Evolutionary conservation across 2,797 vertebrate species (phyloP), one percentile per base, ranked within the genome.

Genomic region (Orestias chungarensis): DNA sequence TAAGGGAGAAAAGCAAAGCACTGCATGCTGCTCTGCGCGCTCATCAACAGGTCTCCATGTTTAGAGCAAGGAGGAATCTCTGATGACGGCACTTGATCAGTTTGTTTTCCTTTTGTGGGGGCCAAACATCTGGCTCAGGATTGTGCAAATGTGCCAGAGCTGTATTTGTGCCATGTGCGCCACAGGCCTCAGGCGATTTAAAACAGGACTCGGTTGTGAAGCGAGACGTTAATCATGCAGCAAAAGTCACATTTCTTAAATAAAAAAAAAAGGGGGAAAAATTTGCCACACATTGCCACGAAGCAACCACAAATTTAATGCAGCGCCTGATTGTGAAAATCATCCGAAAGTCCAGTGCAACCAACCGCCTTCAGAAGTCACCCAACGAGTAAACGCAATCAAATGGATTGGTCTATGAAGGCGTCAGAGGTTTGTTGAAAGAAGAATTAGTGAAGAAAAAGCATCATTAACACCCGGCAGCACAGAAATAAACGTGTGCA

Each of bases 81-180:
- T 84, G 88, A 92, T 87, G 87, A 92, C 90, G 69, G 81, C 85
- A 74, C 74, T 75, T 50, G 57, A 88, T 87, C 82, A 79, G 85
- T 91, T 88, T 82, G 78, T 86, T 82, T 77, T 69, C 59, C n/a
- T 70, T 76, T 74, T 70, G 75, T 73, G 29, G 59, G 70, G 68
- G 71, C 61, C 76, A 79, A 86, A 90, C 90, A 89, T 92, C 86
- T 88, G 89, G 82, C 74, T 70, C 35, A 38, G 55, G 61, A 57
- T 33, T 74, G 50, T n/a, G n/a, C 4, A 1, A 70, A 52, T 70
- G 75, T 33, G 38, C 78, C 31, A 25, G 1, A 77, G 74, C 64
- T 74, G 75, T 78, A 65, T 70, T 86, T 66, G 10, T 73, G 50
- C 71, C 61, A 77, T 68, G 74, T 66, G 71, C 49, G 15, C 14